phyloP scores from a whole-genome alignment of 2,797 vertebrate genomes.

The Scolopax rusticola region DNA sequence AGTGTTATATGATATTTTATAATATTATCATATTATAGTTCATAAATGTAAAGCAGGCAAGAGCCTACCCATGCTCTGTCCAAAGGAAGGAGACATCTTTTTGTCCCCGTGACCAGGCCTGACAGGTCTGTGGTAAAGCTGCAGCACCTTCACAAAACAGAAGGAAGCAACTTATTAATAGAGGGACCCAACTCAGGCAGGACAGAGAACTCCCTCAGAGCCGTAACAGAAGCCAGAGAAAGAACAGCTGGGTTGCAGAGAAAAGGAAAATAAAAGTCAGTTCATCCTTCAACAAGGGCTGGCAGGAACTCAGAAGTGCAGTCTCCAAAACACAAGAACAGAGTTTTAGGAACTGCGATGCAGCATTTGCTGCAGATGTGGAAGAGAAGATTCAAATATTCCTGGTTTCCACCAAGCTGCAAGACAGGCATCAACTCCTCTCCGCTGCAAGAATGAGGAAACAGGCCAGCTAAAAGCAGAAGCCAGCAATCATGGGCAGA shows the following conservation, averaged over 20 bases:
- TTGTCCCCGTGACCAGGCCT: neutral
- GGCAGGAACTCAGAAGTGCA: neutral
- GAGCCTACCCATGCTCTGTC: neutral
- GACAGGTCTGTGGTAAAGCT: neutral
- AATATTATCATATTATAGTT: neutral
- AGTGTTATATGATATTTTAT: neutral
- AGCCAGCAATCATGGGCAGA: neutral
- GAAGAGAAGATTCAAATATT: neutral
- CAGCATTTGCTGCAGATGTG: neutral
- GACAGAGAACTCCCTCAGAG: neutral
- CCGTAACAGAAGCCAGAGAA: neutral
- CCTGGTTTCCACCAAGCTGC: neutral
- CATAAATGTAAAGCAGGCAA: neutral
- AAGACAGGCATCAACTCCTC: neutral
- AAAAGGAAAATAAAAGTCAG: neutral
- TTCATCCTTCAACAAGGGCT: neutral
- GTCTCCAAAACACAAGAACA: neutral
- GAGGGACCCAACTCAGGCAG: neutral
- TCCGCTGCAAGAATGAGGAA: neutral
- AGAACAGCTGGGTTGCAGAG: neutral
- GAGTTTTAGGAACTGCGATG: neutral
- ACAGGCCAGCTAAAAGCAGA: neutral
- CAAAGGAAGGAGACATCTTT: neutral
- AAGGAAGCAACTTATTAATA: neutral
- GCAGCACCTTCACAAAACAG: neutral